A percentile compares a stretch with the other conserved stretches of the same genome.
Conservation (phyloP, 2,113 vertebrate species). For the Halcyon malimbica region DNA sequence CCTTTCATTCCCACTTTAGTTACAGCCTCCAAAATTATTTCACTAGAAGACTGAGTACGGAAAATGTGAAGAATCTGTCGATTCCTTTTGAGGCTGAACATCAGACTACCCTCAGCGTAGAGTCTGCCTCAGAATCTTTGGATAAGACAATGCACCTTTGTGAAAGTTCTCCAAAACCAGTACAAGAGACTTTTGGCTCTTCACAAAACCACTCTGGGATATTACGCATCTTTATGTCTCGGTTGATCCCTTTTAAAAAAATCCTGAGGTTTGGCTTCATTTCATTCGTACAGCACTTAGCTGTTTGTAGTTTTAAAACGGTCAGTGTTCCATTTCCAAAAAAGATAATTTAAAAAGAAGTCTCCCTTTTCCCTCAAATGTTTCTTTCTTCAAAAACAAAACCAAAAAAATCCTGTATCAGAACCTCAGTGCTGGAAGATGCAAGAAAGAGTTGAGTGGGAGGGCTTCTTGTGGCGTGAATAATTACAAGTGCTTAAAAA, state of each 20-base stretch:
- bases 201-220: not conserved
- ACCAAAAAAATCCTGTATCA: not conserved
- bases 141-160: not conserved
- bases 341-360: not conserved
- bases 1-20: not conserved
- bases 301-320: not conserved
- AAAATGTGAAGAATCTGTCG: not conserved
- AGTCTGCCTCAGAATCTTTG: not conserved
- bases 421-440: not conserved
- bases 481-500: not conserved
- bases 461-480: not conserved
- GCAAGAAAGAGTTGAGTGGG: not conserved
- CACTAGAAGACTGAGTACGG: not conserved
- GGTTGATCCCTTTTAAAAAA: not conserved
- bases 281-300: not conserved
- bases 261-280: constrained; percentile 33
- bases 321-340: not conserved
- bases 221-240: not conserved
- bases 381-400: not conserved
- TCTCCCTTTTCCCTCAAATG: not conserved
- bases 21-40: not conserved
- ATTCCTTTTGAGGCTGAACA: not conserved
- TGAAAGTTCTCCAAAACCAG: not conserved
- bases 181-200: not conserved
- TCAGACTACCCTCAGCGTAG: not conserved